A percentile compares a stretch with the other conserved stretches of the same genome.
phyloP scores from a whole-genome alignment of 1,140 invertebrate species.

The Drosophila burlai region DNA sequence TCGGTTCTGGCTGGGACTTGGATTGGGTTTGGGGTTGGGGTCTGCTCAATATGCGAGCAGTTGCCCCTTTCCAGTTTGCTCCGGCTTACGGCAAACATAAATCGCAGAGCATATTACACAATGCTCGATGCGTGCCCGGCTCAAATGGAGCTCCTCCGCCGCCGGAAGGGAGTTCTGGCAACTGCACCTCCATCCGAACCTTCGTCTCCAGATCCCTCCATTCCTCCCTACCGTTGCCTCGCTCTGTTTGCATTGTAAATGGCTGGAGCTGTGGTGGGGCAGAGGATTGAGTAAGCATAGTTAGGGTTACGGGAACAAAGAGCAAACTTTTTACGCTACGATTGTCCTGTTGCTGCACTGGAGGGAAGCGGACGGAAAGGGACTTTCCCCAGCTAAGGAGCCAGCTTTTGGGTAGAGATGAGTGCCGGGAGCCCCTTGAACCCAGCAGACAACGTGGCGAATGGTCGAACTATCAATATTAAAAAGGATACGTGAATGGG shows the following conservation, averaged over 20 bases:
- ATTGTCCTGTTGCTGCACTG: constrained; percentile 73
- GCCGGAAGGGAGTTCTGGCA: constrained; percentile 13
- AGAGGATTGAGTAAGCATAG: constrained; percentile 30
- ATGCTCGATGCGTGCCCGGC: constrained; percentile 76
- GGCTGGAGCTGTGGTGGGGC: constrained; percentile 19
- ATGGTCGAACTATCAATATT: constrained; percentile 43
- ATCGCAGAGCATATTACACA: constrained; percentile 84
- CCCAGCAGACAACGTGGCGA: constrained; percentile 32
- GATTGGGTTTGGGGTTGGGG: constrained; percentile 7
- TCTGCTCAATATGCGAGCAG: constrained; percentile 70
- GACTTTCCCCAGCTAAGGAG: background rate
- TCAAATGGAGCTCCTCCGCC: constrained; percentile 43
- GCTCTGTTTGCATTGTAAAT: constrained; percentile 73
- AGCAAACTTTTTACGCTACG: constrained; percentile 78
- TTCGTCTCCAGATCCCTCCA: constrained; percentile 4
- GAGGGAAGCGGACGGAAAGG: background rate
- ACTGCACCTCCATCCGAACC: constrained; percentile 11
- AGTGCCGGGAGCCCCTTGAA: constrained; percentile 15
- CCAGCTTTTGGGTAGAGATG: constrained; percentile 39
- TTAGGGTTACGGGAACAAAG: constrained; percentile 50
- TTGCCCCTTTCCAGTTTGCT: constrained; percentile 41
- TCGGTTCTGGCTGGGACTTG: constrained; percentile 27
- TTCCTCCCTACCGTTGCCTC: background rate
- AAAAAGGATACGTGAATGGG: constrained; percentile 29
- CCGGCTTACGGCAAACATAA: constrained; percentile 68